These are phyloP conservation scores for Suillia variegata DNA, from an alignment of 2,888 invertebrate species.

Conservation along the genomic window DNA sequence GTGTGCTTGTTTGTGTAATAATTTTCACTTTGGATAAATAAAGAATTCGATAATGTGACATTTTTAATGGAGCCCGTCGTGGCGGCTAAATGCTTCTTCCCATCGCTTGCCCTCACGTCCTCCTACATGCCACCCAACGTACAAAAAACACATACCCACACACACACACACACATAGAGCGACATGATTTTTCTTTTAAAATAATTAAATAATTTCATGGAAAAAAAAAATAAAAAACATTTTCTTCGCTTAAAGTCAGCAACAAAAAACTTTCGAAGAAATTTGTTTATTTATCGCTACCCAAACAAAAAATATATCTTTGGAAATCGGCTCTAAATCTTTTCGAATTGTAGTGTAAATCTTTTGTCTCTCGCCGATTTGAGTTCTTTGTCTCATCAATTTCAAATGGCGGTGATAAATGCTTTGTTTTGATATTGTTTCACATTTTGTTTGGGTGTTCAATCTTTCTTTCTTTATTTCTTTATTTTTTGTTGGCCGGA, in stretches of 20 bases:
- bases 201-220: background rate
- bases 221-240: constrained; percentile 30
- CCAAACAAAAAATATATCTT: constrained; percentile 54
- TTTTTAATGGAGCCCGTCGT: constrained; percentile 39
- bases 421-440: constrained; percentile 52
- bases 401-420: constrained; percentile 45
- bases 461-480: constrained; percentile 22
- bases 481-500: constrained; percentile 5
- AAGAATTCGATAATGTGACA: constrained; percentile 55
- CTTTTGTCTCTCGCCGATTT: constrained; percentile 41
- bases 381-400: constrained; percentile 30
- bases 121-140: too few species aligned
- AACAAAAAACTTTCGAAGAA: constrained; percentile 20
- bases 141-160: too few species aligned
- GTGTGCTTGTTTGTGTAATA: constrained; percentile 27
- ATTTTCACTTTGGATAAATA: constrained; percentile 42
- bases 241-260: too few species aligned
- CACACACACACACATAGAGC: too few species aligned
- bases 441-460: too few species aligned
- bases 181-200: constrained; percentile 1
- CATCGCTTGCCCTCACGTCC: too few species aligned
- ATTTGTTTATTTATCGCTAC: constrained; percentile 54
- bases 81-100: constrained; percentile 16
- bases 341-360: constrained; percentile 53
- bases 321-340: constrained; percentile 52